These are phyloP conservation scores for Parapristionchus giblindavisi DNA, from an alignment of 2,888 invertebrate genomes.

Conservation along the genomic window DNA sequence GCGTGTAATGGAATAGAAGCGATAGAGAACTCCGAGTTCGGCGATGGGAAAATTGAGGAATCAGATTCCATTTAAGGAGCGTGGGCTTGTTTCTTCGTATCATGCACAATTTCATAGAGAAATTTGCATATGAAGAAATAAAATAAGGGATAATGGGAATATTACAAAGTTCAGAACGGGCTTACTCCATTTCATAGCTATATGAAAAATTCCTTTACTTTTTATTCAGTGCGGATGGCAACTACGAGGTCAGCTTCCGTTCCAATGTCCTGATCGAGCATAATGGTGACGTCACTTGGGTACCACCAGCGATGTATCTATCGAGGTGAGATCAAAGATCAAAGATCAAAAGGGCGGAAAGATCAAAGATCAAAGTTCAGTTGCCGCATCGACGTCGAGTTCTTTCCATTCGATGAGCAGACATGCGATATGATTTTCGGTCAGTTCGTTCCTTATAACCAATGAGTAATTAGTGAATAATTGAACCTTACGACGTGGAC, in stretches of 20 bases:
- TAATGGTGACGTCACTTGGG: slow-evolving; percentile 82
- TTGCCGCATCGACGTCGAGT: slow-evolving; percentile 61
- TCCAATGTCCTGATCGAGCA: slow-evolving; percentile 55
- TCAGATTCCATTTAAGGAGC: too few species aligned
- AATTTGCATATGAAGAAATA: too few species aligned
- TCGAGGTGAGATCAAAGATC: slow-evolving; percentile 12
- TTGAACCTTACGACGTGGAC: too few species aligned
- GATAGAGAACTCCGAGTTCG: too few species aligned
- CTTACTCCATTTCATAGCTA: too few species aligned
- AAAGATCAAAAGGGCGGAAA: neutral
- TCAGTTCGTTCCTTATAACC: neutral
- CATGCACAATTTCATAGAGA: too few species aligned
- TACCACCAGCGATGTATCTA: slow-evolving; percentile 94
- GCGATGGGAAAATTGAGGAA: neutral
- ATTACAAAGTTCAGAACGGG: too few species aligned
- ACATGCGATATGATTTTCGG: slow-evolving; percentile 66
- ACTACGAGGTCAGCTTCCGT: slow-evolving; percentile 91
- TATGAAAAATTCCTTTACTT: neutral
- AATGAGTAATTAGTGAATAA: neutral
- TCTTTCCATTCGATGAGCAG: slow-evolving; percentile 66
- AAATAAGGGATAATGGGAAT: too few species aligned
- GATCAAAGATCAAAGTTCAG: slow-evolving; percentile 43
- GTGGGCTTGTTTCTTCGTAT: too few species aligned
- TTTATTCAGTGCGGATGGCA: slow-evolving; percentile 89
- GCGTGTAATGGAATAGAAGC: too few species aligned